Base-by-base conservation (phyloP, 2,113 vertebrate genomes). In the Telmatochromis sp. region DNA sequence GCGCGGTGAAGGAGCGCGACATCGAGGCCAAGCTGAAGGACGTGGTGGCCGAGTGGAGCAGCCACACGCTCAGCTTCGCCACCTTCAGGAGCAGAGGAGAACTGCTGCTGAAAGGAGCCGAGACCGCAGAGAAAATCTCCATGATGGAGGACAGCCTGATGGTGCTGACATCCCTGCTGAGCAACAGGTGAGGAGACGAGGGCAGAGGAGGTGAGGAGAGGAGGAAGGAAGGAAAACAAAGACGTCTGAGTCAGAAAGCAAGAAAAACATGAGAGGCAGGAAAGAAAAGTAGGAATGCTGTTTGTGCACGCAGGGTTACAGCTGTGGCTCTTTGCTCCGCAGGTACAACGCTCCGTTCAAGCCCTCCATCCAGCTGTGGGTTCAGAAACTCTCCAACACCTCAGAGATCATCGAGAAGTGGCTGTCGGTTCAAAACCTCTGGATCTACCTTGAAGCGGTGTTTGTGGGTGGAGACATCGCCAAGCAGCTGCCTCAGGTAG, bases 391-490 rank as follows among this genome's bases (percentile, higher is more conserved):
- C 57, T 96, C 97, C 71, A 97, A 94, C 92, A 97, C 97, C 58
- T 96, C 95, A 7, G 97, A 98, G 91, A 95, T 97, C 65, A 96
- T 97, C 14, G 97, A 98, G 93, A 97, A 96, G 89, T 98, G 97
- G 97, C 33, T 97, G 79, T 97, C 91, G 3, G 97, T 98, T 17
- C 97, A 98, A 75, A 98, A 98, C 92, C 97, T 98, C 23, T 98
- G 97, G 97, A 96, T 98, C 94, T 98, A 98, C 87, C 96, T 98
- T 68, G 97, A 98, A 94, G 97, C 97, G 9, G 97, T 98, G 65
- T 98, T 98, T 90, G 96, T 98, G 86, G 97, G 97, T 28, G 97
- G 97, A 90, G 97, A 98, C 89, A 98, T 98, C 84, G 97, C 97
- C 82, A 98, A 97, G 80, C 97, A 98, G 60, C 95, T 98, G 12